phyloP scores from a whole-genome alignment of 2,888 invertebrate genomes.

The Drosophila tanythrix region DNA sequence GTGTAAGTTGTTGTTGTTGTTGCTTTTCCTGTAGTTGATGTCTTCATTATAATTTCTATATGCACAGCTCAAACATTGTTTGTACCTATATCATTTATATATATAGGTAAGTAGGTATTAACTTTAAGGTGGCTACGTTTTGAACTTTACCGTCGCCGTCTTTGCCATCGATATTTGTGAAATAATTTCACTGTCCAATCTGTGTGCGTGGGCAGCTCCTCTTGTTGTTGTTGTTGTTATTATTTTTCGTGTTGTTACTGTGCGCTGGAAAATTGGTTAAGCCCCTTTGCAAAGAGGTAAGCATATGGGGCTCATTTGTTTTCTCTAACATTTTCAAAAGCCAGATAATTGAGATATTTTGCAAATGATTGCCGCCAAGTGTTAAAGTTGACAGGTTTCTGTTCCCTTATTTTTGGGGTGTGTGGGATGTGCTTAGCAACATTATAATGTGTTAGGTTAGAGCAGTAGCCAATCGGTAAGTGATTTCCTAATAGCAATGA shows the following conservation, averaged over 20 bases:
- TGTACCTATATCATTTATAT: conserved; percentile 13
- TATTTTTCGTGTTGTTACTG: neutral
- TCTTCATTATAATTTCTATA: conserved; percentile 78
- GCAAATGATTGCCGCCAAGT: conserved; percentile 51
- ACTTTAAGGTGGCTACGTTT: conserved; percentile 14
- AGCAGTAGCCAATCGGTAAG: conserved; percentile 2
- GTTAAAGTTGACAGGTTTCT: conserved; percentile 48
- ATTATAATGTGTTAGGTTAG: conserved; percentile 18
- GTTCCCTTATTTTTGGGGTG: neutral
- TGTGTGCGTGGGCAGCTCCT: conserved; percentile 53
- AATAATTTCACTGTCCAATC: conserved; percentile 71
- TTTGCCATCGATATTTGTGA: conserved; percentile 45
- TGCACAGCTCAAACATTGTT: conserved; percentile 50
- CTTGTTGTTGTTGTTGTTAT: conserved; percentile 1
- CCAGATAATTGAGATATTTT: conserved; percentile 69
- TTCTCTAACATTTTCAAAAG: conserved; percentile 48
- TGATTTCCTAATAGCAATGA: neutral
- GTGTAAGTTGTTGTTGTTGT: conserved; percentile 38
- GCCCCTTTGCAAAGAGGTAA: conserved; percentile 35
- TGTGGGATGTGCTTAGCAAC: neutral
- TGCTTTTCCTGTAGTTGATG: conserved; percentile 65
- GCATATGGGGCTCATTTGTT: conserved; percentile 64
- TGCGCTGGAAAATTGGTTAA: conserved; percentile 69
- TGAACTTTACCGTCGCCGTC: conserved; percentile 16
- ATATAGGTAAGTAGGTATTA: conserved; percentile 28